Percentiles rank a stretch among this genome's conserved stretches.
Evolutionary conservation across 1,140 invertebrate genomes (phyloP).

Genomic region (Choristoneura fumiferana): DNA sequence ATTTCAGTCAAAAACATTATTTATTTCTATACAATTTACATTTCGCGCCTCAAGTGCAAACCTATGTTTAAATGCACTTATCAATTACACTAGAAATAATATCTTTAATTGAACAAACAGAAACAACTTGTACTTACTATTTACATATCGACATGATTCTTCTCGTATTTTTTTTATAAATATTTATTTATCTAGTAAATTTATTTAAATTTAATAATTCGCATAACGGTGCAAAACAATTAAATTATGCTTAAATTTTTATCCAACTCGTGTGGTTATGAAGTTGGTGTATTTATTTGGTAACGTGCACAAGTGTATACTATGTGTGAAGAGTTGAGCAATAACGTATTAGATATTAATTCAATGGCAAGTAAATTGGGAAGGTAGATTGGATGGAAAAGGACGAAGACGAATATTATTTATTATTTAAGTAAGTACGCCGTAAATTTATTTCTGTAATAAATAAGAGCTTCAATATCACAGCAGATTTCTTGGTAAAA

Average conservation of each 20-base stretch:
- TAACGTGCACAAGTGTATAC: background rate
- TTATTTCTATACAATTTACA: conserved; percentile 75
- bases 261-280: conserved; percentile 3
- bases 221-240: conserved; percentile 12
- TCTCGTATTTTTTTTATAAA: conserved; percentile 7
- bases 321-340: conserved; percentile 13
- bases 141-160: conserved; percentile 20
- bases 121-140: conserved; percentile 33
- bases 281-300: background rate
- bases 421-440: background rate
- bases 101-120: conserved; percentile 50
- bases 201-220: conserved; percentile 2
- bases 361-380: conserved; percentile 13
- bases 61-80: conserved; percentile 46
- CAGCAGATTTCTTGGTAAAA: conserved; percentile 17
- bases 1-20: conserved; percentile 53
- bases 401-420: conserved; percentile 8
- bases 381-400: conserved; percentile 9
- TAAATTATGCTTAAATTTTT: conserved; percentile 7
- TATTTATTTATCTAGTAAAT: conserved; percentile 10
- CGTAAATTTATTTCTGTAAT: background rate
- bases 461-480: conserved; percentile 17
- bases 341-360: conserved; percentile 4
- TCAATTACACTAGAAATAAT: conserved; percentile 47
- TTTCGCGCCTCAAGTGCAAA: conserved; percentile 58